Evolutionary conservation across 2,888 invertebrate genomes (phyloP), one percentile per base, ranked within the genome.

Genomic region (Hydraecia micacea): DNA sequence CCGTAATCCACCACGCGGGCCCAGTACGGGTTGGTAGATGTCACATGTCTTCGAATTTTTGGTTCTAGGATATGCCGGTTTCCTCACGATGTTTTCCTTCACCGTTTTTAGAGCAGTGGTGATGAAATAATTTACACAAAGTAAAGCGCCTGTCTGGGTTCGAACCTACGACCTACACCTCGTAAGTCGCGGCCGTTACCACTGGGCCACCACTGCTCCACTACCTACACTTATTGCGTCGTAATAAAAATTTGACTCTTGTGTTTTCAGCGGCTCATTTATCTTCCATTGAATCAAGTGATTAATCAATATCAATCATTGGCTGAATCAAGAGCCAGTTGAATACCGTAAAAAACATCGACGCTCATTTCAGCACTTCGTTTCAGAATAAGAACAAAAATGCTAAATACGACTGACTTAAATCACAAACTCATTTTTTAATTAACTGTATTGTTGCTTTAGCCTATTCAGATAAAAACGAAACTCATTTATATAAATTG

Each of bases 401-500:
- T 55, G 28, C 32, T 58, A 28, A 69, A 70, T n/a, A 9, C 8
- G 3, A 7, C 18, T 63, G 42, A 60, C 60, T 58, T 68, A 63
- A 85, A 84, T 73, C 60, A 62, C 42, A 28, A 65, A 71, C 58
- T 55, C 46, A 63, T 49, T 70, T 74, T 73, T 52, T 32, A 69
- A 75, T 62, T 72, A 86, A 66, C 66, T 63, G 62, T 74, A 65
- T 62, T 62, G 66, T 71, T 78, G 13, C 60, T 71, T 55, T 52
- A 39, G 36, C 13, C 32, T 49, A 36, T 71, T 73, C 39, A 66
- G 49, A 73, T 73, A 76, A 83, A 83, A 72, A 39, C 25, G 32
- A 60, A 62, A 74, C 28, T 86, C 70, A 79, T 74, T 73, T 65
- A 67, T 60, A 70, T 62, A 79, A 66, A 86, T 73, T 83, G 28